These are phyloP conservation scores for Dusona sp. DNA, from an alignment of 2,888 invertebrate genomes.

Conservation along the genomic window DNA sequence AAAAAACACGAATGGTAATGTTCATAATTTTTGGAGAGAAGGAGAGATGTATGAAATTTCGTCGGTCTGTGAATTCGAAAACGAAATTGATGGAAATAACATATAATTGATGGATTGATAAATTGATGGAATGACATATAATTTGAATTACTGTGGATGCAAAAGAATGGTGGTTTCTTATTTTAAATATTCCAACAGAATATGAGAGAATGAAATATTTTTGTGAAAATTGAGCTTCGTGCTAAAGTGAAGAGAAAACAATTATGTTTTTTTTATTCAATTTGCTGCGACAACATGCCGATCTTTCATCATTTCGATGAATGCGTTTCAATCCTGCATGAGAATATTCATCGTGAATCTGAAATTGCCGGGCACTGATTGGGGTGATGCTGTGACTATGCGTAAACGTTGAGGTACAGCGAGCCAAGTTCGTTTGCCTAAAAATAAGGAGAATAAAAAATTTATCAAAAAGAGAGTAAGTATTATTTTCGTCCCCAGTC, in stretches of 20 bases:
- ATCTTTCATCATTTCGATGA: not conserved
- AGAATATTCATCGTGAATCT: not conserved
- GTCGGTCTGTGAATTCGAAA: not conserved
- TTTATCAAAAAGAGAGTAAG: conserved; percentile 19
- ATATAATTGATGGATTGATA: no score
- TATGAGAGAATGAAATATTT: not conserved
- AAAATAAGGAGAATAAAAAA: not conserved
- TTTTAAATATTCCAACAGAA: not conserved
- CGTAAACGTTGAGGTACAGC: conserved; percentile 9
- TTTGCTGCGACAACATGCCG: not conserved
- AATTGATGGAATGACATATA: no score
- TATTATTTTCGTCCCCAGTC: conserved; percentile 34
- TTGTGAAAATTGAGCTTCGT: not conserved
- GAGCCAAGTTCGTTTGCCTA: conserved; percentile 14
- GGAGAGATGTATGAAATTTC: not conserved
- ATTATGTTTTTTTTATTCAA: not conserved
- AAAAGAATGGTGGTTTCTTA: not conserved
- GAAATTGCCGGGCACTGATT: not conserved
- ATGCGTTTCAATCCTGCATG: not conserved
- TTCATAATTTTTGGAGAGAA: not conserved
- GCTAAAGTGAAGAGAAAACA: not conserved
- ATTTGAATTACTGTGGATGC: not conserved
- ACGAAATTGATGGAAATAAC: not conserved
- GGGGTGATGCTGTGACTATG: not conserved
- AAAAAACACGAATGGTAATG: not conserved